phyloP scores from a whole-genome alignment of 2,113 vertebrate genomes.

The Amia ocellicauda region DNA sequence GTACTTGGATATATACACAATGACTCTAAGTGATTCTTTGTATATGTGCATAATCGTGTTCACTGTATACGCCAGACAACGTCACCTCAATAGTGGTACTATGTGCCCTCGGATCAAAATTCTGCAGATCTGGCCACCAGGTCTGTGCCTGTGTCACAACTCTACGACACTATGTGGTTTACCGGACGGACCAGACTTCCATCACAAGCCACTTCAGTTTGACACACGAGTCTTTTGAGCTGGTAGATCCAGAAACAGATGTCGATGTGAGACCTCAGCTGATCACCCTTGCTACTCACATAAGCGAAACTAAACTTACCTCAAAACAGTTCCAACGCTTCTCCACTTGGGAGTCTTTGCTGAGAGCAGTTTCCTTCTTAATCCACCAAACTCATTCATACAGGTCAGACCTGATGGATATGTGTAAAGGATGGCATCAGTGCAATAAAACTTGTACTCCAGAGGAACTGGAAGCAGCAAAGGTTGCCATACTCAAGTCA shows the following conservation, averaged over 20 bases:
- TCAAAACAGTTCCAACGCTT: conserved; percentile 9
- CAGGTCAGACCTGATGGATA: conserved; percentile 1
- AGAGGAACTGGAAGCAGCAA: conserved; percentile 12
- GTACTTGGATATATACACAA: conserved; percentile 19
- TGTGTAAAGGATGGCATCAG: conserved; percentile 23
- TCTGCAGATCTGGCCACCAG: conserved; percentile 10
- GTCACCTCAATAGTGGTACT: conserved; percentile 1
- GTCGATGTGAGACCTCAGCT: conserved; percentile 12
- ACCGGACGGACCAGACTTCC: conserved; percentile 9
- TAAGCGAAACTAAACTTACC: conserved; percentile 9
- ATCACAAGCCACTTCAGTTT: neutral
- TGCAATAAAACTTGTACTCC: conserved; percentile 1
- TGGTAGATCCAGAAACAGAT: conserved; percentile 14
- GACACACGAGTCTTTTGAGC: conserved; percentile 13
- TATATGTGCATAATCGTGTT: conserved; percentile 10
- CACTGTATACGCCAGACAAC: conserved; percentile 7
- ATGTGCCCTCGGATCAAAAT: conserved; percentile 19
- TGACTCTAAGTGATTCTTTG: conserved; percentile 4
- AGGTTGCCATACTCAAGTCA: conserved; percentile 7
- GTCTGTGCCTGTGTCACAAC: conserved; percentile 3
- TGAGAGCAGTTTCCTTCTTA: neutral
- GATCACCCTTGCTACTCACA: conserved; percentile 11
- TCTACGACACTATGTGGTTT: neutral
- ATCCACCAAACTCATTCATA: conserved; percentile 7
- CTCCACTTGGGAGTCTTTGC: conserved; percentile 14